Percentiles rank a stretch among this genome's conserved stretches.
Conservation (phyloP, 2,888 invertebrate species). For the Xestia rhomboidea region DNA sequence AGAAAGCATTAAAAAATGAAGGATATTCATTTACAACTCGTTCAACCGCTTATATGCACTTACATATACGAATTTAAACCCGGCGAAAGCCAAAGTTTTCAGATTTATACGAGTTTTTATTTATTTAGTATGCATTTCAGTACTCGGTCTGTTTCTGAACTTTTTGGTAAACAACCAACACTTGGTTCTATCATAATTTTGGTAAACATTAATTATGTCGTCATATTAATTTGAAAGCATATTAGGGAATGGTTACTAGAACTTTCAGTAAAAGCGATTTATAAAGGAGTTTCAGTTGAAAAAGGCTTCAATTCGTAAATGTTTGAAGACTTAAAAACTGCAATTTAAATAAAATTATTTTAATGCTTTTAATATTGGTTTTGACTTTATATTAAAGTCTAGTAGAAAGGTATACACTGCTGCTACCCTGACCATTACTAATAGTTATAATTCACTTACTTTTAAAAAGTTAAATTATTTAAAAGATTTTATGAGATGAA, state of each 20-base stretch:
- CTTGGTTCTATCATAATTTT: constrained; percentile 16
- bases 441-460: not conserved
- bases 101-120: constrained; percentile 59
- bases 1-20: constrained; percentile 20
- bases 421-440: not conserved
- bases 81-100: constrained; percentile 37
- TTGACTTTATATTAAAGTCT: not conserved
- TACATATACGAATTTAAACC: constrained; percentile 25
- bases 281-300: constrained; percentile 10
- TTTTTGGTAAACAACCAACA: constrained; percentile 10
- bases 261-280: constrained; percentile 13
- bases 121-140: constrained; percentile 46
- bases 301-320: not conserved
- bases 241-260: not conserved
- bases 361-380: constrained; percentile 10
- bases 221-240: constrained; percentile 9
- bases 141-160: constrained; percentile 28
- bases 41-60: constrained; percentile 22
- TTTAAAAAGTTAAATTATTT: not conserved
- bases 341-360: not conserved
- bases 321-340: constrained; percentile 1
- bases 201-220: constrained; percentile 1
- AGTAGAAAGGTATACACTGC: not conserved
- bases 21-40: constrained; percentile 22
- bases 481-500: not conserved